A percentile compares a stretch with the other conserved stretches of the same genome.
Evolutionary conservation across 2,797 vertebrate genomes (phyloP).

Genomic region (Philypnodon macrostomus): DNA sequence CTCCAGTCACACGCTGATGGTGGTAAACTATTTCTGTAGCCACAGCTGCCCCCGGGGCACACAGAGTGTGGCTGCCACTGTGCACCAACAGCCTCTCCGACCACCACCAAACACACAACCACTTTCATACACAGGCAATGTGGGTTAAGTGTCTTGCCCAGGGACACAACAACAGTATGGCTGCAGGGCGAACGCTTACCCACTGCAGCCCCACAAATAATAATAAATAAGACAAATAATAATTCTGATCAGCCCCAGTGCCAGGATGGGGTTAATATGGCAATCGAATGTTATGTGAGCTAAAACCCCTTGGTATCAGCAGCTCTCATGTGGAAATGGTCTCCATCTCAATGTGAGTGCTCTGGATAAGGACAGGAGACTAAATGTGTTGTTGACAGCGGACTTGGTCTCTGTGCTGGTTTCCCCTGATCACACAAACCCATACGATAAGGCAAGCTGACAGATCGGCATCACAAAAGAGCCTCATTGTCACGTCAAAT

Average conservation of each 20-base stretch:
- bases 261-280: constrained; percentile 30
- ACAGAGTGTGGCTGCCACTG: too few species aligned
- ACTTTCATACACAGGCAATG: too few species aligned
- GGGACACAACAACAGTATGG: too few species aligned
- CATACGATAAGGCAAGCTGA: constrained; percentile 49
- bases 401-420: constrained; percentile 36
- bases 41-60: too few species aligned
- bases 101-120: too few species aligned
- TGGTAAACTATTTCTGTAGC: too few species aligned
- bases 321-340: constrained; percentile 25
- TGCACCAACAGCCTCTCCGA: too few species aligned
- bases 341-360: constrained; percentile 45
- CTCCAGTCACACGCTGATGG: too few species aligned
- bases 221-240: not conserved
- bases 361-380: constrained; percentile 49
- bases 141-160: too few species aligned
- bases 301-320: constrained; percentile 35
- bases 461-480: too few species aligned
- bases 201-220: not conserved
- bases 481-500: constrained; percentile 27
- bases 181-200: too few species aligned
- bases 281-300: constrained; percentile 5
- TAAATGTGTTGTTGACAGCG: constrained; percentile 41
- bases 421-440: constrained; percentile 55
- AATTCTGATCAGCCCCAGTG: too few species aligned